Evolutionary conservation across 2,797 vertebrate species (phyloP).

Genomic region (Eulemur mongoz): DNA sequence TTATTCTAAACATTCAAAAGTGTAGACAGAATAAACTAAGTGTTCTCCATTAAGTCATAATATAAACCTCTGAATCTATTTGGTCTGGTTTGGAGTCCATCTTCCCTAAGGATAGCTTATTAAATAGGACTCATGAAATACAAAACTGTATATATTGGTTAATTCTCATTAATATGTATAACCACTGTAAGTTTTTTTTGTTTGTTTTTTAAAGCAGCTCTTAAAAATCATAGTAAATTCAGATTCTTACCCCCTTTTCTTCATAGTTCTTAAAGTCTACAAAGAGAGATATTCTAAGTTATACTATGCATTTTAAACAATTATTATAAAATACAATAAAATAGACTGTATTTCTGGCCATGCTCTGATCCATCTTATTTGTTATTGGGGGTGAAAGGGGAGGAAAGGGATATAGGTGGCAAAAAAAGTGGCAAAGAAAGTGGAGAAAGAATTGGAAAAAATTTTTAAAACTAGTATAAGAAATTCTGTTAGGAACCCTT

Average conservation of each 20-base stretch:
- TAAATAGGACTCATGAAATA: not conserved
- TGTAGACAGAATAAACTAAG: not conserved
- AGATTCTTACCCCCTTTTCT: not conserved
- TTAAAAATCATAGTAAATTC: not conserved
- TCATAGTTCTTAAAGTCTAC: not conserved
- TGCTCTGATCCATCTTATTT: not conserved
- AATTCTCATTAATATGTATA: not conserved
- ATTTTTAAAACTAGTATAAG: fast-evolving
- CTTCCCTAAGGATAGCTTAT: not conserved
- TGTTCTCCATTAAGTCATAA: not conserved
- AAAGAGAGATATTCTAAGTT: not conserved
- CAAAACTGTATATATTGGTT: not conserved
- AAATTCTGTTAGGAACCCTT: not conserved
- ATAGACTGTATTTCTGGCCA: not conserved
- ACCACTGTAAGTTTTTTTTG: not conserved
- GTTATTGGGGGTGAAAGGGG: not conserved
- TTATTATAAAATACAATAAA: not conserved
- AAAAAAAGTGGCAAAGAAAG: not conserved
- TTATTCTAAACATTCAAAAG: not conserved
- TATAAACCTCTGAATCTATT: not conserved
- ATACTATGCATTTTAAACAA: not conserved
- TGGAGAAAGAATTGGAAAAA: not conserved
- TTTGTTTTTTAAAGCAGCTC: not conserved
- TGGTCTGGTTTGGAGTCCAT: not conserved
- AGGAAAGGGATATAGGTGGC: not conserved